phyloP scores from a whole-genome alignment of 1,140 invertebrate species.

The Popillia japonica region DNA sequence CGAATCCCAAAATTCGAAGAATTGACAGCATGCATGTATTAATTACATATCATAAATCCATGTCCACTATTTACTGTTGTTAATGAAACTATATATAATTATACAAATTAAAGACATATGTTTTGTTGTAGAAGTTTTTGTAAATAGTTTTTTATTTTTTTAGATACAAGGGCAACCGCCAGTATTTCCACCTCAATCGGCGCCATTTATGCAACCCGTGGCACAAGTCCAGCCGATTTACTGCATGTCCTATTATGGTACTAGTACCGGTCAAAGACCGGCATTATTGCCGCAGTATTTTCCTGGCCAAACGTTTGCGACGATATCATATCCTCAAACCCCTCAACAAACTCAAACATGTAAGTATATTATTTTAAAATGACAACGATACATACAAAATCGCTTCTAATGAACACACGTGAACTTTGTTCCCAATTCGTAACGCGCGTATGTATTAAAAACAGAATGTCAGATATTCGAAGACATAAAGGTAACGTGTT shows the following conservation, averaged over 20 bases:
- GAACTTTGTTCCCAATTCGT: too few relatives aligned
- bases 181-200: conserved; percentile 43
- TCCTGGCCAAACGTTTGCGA: conserved; percentile 28
- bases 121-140: too few relatives aligned
- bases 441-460: too few relatives aligned
- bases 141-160: neutral
- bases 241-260: conserved; percentile 37
- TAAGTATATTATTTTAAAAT: neutral
- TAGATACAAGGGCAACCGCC: conserved; percentile 43
- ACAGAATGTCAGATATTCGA: too few relatives aligned
- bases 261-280: conserved; percentile 31
- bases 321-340: conserved; percentile 39
- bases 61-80: too few relatives aligned
- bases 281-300: conserved; percentile 32
- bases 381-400: too few relatives aligned
- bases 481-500: too few relatives aligned
- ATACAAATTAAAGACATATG: too few relatives aligned
- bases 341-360: conserved; percentile 23
- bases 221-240: conserved; percentile 31
- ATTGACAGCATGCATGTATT: too few relatives aligned
- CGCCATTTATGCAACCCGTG: conserved; percentile 27
- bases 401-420: neutral
- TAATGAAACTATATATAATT: too few relatives aligned
- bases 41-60: too few relatives aligned
- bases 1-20: too few relatives aligned